Evolutionary conservation across 2,113 vertebrate genomes (phyloP), one percentile per base, ranked within the genome.

Genomic region (Cettia cetti): DNA sequence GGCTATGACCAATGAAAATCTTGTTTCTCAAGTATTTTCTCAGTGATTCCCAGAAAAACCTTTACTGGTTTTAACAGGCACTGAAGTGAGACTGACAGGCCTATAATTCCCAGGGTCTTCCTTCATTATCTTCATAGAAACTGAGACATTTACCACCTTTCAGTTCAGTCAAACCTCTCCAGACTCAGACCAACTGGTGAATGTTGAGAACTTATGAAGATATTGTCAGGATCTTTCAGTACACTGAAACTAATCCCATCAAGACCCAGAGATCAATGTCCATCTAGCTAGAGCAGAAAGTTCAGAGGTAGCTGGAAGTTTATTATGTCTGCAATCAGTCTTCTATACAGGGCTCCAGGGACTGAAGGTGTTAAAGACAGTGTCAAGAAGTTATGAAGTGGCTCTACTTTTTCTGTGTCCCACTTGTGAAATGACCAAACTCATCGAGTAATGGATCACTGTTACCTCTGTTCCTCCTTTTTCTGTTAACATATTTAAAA

Each of bases 131-230:
- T 57, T 53, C 14, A 63, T 47, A 24, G 31, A 91, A 84, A 72
- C 2, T 24, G 47, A 39, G 33, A 27, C 5, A 14, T 77, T 68
- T 84, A 20, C 5, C 16, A 50, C 2, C 14, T 76, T 82, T 30
- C 24, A 64, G 11, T 53, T 1, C 0, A 59, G 23, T 53, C 9
- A 19, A 8, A 35, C 4, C 5, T 80, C 28, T 65, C 33, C 45
- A 79, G 45, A 23, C 24, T 37, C 50, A 80, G 28, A 76, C 21
- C 35, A 77, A 10, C 6, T 6, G 35, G 16, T 1, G 23, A 77
- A 37, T 33, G 1, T 11, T 63, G 26, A 74, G 13, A 12, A 30
- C 24, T 18, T 0, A 0, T 1, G 3, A 40, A 54, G 9, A 45
- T 5, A 16, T 23, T 53, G 13, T 22, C 18, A 33, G 47, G 31